Percentiles rank a stretch among this genome's conserved stretches.
These are phyloP conservation scores for Pluvialis apricaria DNA, from an alignment of 2,113 vertebrate genomes.

Conservation along the genomic window DNA sequence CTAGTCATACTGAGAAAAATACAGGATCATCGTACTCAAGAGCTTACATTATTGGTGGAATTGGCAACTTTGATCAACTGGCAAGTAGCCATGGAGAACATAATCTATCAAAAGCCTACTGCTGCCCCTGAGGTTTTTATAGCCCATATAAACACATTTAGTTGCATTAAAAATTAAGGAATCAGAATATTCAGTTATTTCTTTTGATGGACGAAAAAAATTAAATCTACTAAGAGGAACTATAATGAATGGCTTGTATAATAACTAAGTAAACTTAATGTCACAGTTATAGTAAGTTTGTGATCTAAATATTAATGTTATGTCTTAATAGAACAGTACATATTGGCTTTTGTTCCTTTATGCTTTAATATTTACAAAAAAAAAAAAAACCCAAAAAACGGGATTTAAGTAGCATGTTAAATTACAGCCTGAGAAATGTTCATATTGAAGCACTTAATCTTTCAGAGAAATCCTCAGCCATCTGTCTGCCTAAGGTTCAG, in stretches of 20 bases:
- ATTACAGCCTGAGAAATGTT: neutral
- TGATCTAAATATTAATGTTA: neutral
- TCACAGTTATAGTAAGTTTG: neutral
- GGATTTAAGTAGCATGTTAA: neutral
- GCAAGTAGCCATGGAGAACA: neutral
- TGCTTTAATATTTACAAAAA: neutral
- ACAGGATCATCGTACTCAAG: neutral
- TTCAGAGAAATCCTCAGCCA: slow-evolving; percentile 11
- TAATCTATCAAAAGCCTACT: neutral
- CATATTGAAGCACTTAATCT: neutral
- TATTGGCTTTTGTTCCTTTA: neutral
- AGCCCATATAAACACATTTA: neutral
- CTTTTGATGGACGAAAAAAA: neutral
- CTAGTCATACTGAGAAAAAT: neutral
- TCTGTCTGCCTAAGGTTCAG: slow-evolving; percentile 16
- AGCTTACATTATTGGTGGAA: neutral
- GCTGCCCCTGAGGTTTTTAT: neutral
- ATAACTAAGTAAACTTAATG: neutral
- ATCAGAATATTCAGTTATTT: neutral
- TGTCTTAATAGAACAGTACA: neutral
- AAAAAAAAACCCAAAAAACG: neutral
- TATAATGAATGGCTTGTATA: neutral
- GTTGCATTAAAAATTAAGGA: slow-evolving; percentile 7
- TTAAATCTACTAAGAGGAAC: neutral
- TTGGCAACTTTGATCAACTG: neutral